Conservation (phyloP, 1,140 invertebrate genomes). For the Onthophagus taurus region DNA sequence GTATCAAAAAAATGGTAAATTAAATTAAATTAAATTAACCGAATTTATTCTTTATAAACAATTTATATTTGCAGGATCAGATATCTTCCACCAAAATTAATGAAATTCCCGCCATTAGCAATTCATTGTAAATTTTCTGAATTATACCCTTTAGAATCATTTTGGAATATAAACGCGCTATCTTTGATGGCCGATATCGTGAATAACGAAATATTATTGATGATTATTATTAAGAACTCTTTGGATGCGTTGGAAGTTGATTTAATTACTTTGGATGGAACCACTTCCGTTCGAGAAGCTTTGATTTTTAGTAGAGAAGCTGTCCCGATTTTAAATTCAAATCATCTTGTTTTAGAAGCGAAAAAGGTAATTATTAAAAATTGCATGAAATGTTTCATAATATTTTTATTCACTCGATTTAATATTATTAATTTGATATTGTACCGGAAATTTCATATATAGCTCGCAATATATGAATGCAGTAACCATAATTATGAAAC, state of each 20-base stretch:
- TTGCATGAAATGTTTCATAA: no score
- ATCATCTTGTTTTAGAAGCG: no score
- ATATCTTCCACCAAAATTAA: background rate
- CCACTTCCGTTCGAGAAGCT: slow-evolving; percentile 13
- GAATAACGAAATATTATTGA: slow-evolving; percentile 4
- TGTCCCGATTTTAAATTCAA: no score
- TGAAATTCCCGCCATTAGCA: slow-evolving; percentile 5
- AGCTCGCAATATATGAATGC: no score
- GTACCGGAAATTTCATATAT: no score
- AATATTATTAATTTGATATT: no score
- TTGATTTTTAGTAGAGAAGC: no score
- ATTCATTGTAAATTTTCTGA: slow-evolving; percentile 14
- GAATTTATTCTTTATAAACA: background rate
- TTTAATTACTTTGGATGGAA: slow-evolving; percentile 4
- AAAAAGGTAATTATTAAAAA: no score
- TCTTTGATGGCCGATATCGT: slow-evolving; percentile 12
- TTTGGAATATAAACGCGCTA: slow-evolving; percentile 8
- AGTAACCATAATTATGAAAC: no score
- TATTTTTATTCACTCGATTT: no score
- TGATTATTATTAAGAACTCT: slow-evolving; percentile 6
- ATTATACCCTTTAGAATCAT: slow-evolving; percentile 2
- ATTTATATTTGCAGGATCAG: background rate
- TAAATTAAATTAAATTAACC: background rate
- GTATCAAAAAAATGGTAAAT: slow-evolving; percentile 1
- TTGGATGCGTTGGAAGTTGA: slow-evolving; percentile 7